Evolutionary conservation across 1,140 invertebrate species (phyloP).

Genomic region (Pinna nobilis): DNA sequence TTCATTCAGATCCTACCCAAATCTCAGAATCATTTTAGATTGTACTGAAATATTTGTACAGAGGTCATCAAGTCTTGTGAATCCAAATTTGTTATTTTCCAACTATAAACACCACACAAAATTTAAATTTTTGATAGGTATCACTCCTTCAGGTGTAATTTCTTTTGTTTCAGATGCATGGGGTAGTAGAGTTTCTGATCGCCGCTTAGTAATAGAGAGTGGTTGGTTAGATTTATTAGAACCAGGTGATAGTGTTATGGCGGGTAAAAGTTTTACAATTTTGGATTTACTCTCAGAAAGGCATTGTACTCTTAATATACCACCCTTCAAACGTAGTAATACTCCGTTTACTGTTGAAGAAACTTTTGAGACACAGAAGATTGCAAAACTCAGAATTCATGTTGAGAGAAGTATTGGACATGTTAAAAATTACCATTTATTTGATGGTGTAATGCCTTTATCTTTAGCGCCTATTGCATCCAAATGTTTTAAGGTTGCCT

Average conservation of each 20-base stretch:
- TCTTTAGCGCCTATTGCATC: conserved; percentile 8
- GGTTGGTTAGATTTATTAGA: conserved; percentile 20
- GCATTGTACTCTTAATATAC: conserved; percentile 11
- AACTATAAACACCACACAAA: background rate
- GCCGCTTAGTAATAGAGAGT: conserved; percentile 17
- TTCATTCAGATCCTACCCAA: background rate
- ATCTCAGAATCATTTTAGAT: background rate
- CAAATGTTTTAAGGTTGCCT: conserved; percentile 17
- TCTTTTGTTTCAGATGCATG: conserved; percentile 13
- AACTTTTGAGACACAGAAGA: conserved; percentile 18
- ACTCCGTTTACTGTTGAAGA: conserved; percentile 6
- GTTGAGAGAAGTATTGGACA: conserved; percentile 33
- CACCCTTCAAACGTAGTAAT: background rate
- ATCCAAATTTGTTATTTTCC: background rate
- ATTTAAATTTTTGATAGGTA: background rate
- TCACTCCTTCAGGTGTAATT: conserved; percentile 6
- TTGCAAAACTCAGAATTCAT: conserved; percentile 30
- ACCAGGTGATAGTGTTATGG: conserved; percentile 21
- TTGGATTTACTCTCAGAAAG: background rate
- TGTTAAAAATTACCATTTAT: conserved; percentile 24
- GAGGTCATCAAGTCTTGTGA: background rate
- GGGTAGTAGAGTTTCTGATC: conserved; percentile 46
- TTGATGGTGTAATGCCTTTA: conserved; percentile 19
- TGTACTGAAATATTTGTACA: background rate
- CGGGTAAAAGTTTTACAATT: conserved; percentile 23